phyloP scores from a whole-genome alignment of 2,797 vertebrate genomes.

The Coilia nasus region DNA sequence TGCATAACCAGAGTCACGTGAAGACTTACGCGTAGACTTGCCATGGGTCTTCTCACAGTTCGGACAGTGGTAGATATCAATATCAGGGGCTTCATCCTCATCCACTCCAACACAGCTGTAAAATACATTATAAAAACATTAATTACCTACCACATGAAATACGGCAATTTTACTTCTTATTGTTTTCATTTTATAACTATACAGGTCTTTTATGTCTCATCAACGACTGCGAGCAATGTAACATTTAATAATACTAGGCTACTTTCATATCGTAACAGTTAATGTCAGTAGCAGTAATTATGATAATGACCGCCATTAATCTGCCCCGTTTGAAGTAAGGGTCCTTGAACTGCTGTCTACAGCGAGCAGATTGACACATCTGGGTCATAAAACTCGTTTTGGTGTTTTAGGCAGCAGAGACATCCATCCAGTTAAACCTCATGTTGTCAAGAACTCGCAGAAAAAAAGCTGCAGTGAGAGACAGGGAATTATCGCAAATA shows the following conservation, averaged over 20 bases:
- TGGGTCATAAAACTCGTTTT: not conserved
- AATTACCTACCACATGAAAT: not conserved
- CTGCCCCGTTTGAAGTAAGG: not conserved
- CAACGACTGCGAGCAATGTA: not conserved
- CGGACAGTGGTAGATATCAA: slow-evolving; percentile 97
- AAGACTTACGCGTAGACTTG: slow-evolving; percentile 91
- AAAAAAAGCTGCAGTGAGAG: not conserved
- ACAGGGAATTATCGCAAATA: not conserved
- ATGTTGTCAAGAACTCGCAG: not conserved
- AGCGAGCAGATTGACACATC: slow-evolving; percentile 1
- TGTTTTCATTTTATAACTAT: not conserved
- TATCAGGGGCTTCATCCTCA: slow-evolving; percentile 96
- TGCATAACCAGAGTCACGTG: not conserved
- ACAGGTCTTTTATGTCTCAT: not conserved
- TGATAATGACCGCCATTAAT: slow-evolving; percentile 5
- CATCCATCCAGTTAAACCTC: not conserved
- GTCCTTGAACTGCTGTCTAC: not conserved
- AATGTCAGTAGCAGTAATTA: not conserved
- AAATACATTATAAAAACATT: slow-evolving; percentile 33
- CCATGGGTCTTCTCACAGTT: slow-evolving; percentile 97
- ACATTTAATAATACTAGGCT: not conserved
- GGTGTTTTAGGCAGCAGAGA: slow-evolving; percentile 24
- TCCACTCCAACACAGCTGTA: slow-evolving; percentile 95
- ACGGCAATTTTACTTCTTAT: not conserved
- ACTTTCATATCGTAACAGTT: not conserved